These are phyloP conservation scores for Eumeta japonica DNA, from an alignment of 1,140 invertebrate genomes.

Conservation along the genomic window DNA sequence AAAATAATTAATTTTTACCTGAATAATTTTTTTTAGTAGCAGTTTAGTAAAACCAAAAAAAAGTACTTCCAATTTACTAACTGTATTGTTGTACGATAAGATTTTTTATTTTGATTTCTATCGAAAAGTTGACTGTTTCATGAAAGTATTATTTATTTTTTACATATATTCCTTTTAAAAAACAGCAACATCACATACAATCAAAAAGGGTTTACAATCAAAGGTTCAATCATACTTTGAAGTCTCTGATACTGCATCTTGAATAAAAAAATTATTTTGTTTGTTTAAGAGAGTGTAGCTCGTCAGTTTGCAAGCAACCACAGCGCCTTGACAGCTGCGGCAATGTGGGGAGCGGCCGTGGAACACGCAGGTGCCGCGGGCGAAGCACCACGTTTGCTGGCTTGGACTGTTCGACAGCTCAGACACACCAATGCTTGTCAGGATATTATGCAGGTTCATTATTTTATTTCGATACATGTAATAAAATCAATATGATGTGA, in stretches of 20 bases:
- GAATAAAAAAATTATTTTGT: neutral
- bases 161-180: no score
- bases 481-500: no score
- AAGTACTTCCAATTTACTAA: no score
- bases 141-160: no score
- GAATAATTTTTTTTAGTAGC: no score
- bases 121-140: no score
- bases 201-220: neutral
- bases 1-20: no score
- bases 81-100: no score
- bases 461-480: no score
- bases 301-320: slow-evolving; percentile 58
- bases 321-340: slow-evolving; percentile 63
- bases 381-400: slow-evolving; percentile 78
- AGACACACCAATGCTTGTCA: slow-evolving; percentile 16
- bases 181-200: neutral
- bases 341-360: slow-evolving; percentile 77
- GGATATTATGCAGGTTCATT: slow-evolving; percentile 11
- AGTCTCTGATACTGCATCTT: no score
- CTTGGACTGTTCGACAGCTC: slow-evolving; percentile 78
- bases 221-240: neutral
- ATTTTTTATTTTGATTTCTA: neutral
- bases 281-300: slow-evolving; percentile 61
- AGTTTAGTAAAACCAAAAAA: no score
- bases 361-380: slow-evolving; percentile 82